phyloP scores from a whole-genome alignment of 2,888 invertebrate species.

The Cheilosia impressa region DNA sequence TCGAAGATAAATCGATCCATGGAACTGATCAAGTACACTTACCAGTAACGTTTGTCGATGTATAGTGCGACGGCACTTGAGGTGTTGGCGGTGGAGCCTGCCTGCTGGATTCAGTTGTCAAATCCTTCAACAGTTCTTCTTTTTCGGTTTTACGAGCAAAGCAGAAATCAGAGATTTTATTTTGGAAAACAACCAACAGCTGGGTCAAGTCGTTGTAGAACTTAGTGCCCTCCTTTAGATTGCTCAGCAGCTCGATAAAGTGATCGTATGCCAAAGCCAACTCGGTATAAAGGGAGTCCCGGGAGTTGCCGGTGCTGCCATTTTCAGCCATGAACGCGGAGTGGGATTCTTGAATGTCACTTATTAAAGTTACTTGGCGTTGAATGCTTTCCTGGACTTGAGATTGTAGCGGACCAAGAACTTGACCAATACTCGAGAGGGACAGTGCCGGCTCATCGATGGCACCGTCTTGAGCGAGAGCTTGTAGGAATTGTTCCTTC shows the following conservation, averaged over 20 bases:
- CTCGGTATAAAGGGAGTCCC: slow-evolving; percentile 92
- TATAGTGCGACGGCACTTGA: slow-evolving; percentile 86
- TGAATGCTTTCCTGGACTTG: slow-evolving; percentile 90
- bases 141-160: slow-evolving; percentile 99
- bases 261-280: slow-evolving; percentile 96
- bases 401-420: slow-evolving; percentile 90
- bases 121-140: slow-evolving; percentile 97
- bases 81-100: slow-evolving; percentile 85
- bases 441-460: slow-evolving; percentile 91
- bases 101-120: slow-evolving; percentile 92
- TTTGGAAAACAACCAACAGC: slow-evolving; percentile 96
- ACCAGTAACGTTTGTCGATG: slow-evolving; percentile 82
- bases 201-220: slow-evolving; percentile 97
- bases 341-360: slow-evolving; percentile 87
- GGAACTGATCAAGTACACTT: slow-evolving; percentile 27
- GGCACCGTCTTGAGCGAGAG: slow-evolving; percentile 90
- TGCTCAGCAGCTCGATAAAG: slow-evolving; percentile 94
- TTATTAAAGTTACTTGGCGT: slow-evolving; percentile 88
- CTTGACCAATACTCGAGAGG: slow-evolving; percentile 88
- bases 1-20: background rate
- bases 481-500: slow-evolving; percentile 90
- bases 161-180: slow-evolving; percentile 98
- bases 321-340: slow-evolving; percentile 85
- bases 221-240: slow-evolving; percentile 97
- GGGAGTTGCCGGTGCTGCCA: slow-evolving; percentile 86